Percentiles rank a stretch among this genome's conserved stretches.
phyloP scores from a whole-genome alignment of 2,113 vertebrate genomes.

The Toxotes jaculatrix region DNA sequence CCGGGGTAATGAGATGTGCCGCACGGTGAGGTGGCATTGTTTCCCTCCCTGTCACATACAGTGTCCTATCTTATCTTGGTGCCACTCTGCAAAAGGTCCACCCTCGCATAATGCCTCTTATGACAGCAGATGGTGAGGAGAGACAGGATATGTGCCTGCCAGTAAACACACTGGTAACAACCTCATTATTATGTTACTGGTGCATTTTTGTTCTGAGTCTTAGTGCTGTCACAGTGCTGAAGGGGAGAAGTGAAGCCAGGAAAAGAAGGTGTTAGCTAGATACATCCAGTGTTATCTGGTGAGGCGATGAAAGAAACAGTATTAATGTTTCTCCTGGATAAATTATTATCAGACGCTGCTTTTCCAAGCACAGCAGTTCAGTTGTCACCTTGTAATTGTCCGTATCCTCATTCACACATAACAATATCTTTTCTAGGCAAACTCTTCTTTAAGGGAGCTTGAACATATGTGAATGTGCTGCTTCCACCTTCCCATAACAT shows the following conservation, averaged over 20 bases:
- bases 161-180: constrained; percentile 28
- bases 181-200: constrained; percentile 19
- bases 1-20: constrained; percentile 73
- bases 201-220: neutral
- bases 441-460: constrained; percentile 1
- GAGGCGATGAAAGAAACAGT: constrained; percentile 3
- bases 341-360: neutral
- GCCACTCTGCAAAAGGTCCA: constrained; percentile 43
- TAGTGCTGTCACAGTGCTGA: constrained; percentile 3
- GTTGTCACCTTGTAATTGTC: neutral
- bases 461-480: neutral
- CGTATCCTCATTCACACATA: neutral
- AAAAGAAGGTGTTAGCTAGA: neutral
- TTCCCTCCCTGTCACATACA: constrained; percentile 54
- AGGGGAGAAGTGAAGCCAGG: neutral
- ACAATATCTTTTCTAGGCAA: constrained; percentile 6
- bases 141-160: constrained; percentile 25
- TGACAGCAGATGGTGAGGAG: constrained; percentile 52
- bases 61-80: constrained; percentile 33
- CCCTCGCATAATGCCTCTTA: constrained; percentile 21
- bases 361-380: constrained; percentile 4
- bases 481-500: neutral
- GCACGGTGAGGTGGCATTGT: constrained; percentile 47
- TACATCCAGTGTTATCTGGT: neutral
- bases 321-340: constrained; percentile 15